Percentiles rank a stretch among this genome's conserved stretches.
Evolutionary conservation across 2,113 vertebrate species (phyloP).

Genomic region (Pyxicephalus adspersus): DNA sequence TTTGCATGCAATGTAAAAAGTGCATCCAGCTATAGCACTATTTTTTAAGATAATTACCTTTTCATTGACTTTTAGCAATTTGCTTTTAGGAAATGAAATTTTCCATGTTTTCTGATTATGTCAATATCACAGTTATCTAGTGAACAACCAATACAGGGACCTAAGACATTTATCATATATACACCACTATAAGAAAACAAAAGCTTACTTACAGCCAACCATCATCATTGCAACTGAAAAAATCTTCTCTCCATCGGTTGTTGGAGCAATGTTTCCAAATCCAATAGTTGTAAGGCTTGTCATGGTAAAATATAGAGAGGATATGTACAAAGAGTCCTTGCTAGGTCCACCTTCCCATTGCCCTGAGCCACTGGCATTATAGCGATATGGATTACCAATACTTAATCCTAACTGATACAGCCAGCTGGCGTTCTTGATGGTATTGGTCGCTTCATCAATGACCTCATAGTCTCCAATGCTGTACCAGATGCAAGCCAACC

Average conservation of each 20-base stretch:
- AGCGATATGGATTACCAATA: conserved; percentile 92
- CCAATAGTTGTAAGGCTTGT: conserved; percentile 98
- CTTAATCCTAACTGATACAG: conserved; percentile 92
- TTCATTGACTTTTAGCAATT: no score
- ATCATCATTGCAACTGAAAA: conserved; percentile 99
- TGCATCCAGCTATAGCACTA: no score
- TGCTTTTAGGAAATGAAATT: no score
- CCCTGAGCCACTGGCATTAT: conserved; percentile 88
- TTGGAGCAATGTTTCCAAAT: conserved; percentile 96
- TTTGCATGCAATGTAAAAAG: no score
- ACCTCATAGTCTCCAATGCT: conserved; percentile 98
- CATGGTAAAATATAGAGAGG: conserved; percentile 98
- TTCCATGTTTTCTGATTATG: no score
- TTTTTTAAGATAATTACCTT: no score
- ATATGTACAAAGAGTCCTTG: conserved; percentile 95
- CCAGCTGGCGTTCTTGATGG: conserved; percentile 95
- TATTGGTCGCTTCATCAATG: conserved; percentile 91
- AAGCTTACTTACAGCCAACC: conserved; percentile 93
- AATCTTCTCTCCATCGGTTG: conserved; percentile 96
- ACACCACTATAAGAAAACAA: neutral
- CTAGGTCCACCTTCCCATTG: conserved; percentile 95
- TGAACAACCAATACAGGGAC: no score
- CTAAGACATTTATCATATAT: no score
- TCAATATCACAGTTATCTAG: no score
- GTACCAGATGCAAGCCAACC: conserved; percentile 98